phyloP scores from a whole-genome alignment of 2,113 vertebrate species.

The Tonatia bakeri region DNA sequence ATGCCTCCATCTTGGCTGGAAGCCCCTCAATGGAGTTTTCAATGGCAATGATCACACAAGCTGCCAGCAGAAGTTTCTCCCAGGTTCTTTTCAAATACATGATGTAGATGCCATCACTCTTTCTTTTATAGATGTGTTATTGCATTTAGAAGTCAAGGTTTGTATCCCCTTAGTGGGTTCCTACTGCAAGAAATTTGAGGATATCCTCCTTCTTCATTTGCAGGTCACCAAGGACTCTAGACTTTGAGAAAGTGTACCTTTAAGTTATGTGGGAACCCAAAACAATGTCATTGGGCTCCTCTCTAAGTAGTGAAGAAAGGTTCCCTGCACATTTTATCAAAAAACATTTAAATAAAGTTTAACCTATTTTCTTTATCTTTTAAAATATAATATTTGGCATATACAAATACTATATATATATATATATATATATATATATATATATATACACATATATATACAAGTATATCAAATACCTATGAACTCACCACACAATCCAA shows the following conservation, averaged over 20 bases:
- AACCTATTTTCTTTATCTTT: not conserved
- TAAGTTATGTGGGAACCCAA: not conserved
- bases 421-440: no score
- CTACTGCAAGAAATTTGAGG: not conserved
- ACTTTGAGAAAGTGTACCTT: not conserved
- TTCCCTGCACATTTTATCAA: not conserved
- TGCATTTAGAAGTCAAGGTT: not conserved
- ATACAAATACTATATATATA: not conserved
- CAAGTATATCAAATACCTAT: not conserved
- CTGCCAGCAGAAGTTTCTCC: not conserved
- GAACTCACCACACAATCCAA: not conserved
- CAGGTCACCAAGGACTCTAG: not conserved
- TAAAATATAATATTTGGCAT: not conserved
- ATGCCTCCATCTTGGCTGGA: no score
- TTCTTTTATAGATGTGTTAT: not conserved
- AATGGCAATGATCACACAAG: not conserved
- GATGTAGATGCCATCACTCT: not conserved
- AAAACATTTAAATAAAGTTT: not conserved
- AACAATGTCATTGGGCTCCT: not conserved
- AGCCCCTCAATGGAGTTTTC: not conserved
- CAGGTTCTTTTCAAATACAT: not conserved
- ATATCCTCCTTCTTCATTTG: not conserved
- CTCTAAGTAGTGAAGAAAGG: not conserved
- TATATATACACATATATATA: not conserved
- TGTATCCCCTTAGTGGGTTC: not conserved